Evolutionary conservation across 2,888 invertebrate species (phyloP).

Genomic region (Trissolcus japonicus): DNA sequence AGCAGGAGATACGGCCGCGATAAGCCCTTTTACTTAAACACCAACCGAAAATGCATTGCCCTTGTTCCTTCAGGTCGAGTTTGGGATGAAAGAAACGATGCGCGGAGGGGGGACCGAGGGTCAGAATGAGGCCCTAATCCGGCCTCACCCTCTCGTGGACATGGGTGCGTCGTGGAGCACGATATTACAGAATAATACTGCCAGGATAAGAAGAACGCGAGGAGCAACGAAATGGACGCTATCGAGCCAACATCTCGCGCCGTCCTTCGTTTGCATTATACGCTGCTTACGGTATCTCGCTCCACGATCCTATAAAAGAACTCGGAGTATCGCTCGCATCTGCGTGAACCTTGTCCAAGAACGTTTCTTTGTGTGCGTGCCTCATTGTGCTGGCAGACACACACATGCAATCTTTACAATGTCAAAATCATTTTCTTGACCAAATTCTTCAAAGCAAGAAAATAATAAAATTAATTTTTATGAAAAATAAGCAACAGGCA

Average conservation of each 20-base stretch:
- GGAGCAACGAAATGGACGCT: slow-evolving; percentile 53
- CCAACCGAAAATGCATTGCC: slow-evolving; percentile 52
- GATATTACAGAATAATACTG: slow-evolving; percentile 53
- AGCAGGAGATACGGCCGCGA: slow-evolving; percentile 43
- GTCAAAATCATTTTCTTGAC: slow-evolving; percentile 4
- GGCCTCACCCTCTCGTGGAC: slow-evolving; percentile 36
- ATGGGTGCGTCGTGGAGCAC: slow-evolving; percentile 45
- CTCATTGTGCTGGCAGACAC: not conserved
- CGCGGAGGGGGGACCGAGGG: slow-evolving; percentile 12
- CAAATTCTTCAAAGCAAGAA: not conserved
- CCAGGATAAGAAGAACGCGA: slow-evolving; percentile 35
- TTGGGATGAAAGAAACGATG: slow-evolving; percentile 34
- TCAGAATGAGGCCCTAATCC: slow-evolving; percentile 42
- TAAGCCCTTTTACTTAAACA: slow-evolving; percentile 55
- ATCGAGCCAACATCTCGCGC: slow-evolving; percentile 53
- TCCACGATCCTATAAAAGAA: slow-evolving; percentile 41
- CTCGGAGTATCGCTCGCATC: slow-evolving; percentile 48
- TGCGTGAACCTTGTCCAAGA: slow-evolving; percentile 30
- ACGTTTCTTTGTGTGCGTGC: slow-evolving; percentile 6
- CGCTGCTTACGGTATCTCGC: slow-evolving; percentile 45
- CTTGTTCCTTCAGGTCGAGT: slow-evolving; percentile 40
- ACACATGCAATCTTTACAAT: not conserved
- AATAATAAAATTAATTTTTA: too few species aligned
- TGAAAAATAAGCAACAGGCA: too few species aligned
- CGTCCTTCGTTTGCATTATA: slow-evolving; percentile 44